Conservation (phyloP, 1,140 invertebrate species). For the Camponotus floridanus region DNA sequence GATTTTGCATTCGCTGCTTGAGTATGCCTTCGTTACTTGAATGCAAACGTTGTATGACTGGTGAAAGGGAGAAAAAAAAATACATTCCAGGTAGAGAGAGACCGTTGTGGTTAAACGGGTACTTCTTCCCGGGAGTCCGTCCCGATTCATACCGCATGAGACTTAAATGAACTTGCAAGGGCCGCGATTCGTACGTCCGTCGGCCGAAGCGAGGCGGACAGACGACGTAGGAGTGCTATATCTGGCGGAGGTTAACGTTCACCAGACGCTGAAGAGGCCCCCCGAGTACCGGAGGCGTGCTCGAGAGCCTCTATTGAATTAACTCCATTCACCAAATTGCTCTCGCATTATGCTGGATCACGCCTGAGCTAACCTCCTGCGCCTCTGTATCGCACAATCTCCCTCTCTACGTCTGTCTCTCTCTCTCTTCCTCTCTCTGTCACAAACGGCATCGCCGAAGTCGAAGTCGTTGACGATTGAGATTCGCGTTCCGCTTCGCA, state of each 20-base stretch:
- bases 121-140: slow-evolving; percentile 41
- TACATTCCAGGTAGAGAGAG: slow-evolving; percentile 22
- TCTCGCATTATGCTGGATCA: slow-evolving; percentile 80
- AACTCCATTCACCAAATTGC: slow-evolving; percentile 80
- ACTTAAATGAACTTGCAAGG: slow-evolving; percentile 61
- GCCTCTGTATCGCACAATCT: slow-evolving; percentile 49
- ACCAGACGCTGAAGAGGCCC: slow-evolving; percentile 64
- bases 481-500: slow-evolving; percentile 63
- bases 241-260: slow-evolving; percentile 71
- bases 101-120: neutral
- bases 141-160: slow-evolving; percentile 53
- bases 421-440: slow-evolving; percentile 46
- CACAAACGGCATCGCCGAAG: slow-evolving; percentile 64
- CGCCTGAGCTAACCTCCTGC: slow-evolving; percentile 71
- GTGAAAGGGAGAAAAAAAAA: neutral
- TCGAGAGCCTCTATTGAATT: slow-evolving; percentile 79
- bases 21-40: slow-evolving; percentile 6
- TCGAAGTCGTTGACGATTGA: slow-evolving; percentile 69
- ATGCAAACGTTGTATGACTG: neutral
- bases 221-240: slow-evolving; percentile 55
- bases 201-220: slow-evolving; percentile 40
- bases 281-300: slow-evolving; percentile 74
- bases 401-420: slow-evolving; percentile 30
- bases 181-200: slow-evolving; percentile 48
- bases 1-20: slow-evolving; percentile 1